Percentiles rank a stretch among this genome's conserved stretches.
Conservation (phyloP, 2,113 vertebrate genomes). For the Rhinolophus sinicus region DNA sequence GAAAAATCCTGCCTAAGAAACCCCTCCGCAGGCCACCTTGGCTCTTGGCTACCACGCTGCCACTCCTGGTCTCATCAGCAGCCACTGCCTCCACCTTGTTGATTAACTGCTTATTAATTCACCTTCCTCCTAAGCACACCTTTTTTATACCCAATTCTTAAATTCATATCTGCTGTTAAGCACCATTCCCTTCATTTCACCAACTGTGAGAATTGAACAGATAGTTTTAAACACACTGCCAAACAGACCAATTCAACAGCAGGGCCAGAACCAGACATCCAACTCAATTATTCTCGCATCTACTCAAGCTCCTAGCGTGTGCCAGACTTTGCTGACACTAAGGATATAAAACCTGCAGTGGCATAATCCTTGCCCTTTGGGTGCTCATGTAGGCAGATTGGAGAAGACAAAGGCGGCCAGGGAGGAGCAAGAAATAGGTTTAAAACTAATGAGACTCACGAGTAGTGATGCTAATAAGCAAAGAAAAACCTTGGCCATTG, state of each 20-base stretch:
- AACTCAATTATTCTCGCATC: background rate
- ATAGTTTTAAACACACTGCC: conserved; percentile 3
- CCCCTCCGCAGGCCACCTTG: background rate
- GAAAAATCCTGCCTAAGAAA: background rate
- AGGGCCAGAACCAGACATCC: background rate
- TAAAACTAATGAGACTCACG: background rate
- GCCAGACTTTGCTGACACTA: background rate
- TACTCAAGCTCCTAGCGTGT: background rate
- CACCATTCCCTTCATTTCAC: conserved; percentile 17
- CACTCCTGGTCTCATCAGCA: background rate
- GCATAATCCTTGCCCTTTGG: background rate
- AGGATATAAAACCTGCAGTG: background rate
- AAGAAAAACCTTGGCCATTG: background rate
- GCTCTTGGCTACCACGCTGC: background rate
- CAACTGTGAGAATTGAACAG: background rate
- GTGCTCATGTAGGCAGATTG: background rate
- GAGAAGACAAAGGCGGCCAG: background rate
- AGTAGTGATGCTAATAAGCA: background rate
- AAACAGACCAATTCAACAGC: background rate
- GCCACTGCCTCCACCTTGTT: background rate
- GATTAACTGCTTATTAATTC: background rate
- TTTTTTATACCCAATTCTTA: background rate
- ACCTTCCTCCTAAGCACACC: background rate
- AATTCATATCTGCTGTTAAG: background rate
- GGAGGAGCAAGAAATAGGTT: background rate